Evolutionary conservation across 2,797 vertebrate genomes (phyloP), one percentile per base, ranked within the genome.

Genomic region (Lagodon rhomboides): DNA sequence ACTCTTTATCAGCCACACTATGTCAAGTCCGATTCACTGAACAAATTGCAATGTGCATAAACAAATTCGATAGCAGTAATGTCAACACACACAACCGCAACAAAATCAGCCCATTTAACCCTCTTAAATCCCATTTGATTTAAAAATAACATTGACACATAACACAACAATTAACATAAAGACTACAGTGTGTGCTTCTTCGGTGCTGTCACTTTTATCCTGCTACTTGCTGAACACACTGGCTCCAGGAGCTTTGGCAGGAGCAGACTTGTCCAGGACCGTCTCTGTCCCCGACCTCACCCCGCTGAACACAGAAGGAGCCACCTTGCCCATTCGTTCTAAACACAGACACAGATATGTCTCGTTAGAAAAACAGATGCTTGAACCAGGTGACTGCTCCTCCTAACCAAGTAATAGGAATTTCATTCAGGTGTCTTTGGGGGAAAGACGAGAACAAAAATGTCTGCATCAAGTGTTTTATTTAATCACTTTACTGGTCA

Each of bases 281-380:
- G 98, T 99, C 92, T 99, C 98, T 0, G 82, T 75, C 18, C 98
- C 98, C 0, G 96, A 95, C 81, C 97, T 95, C 77, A 90, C 91
- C 0, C 87, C 87, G 72, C 98, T 98, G 93, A 99, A 99, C 64
- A 99, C 83, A 0, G 98, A 99, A 0, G 98, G 98, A 23, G 98
- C 98, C 1, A 92, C 94, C 5, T 93, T 93, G 1, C 98, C 98
- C 77, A 95, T 93, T 68, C 97, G 96, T 70, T 99, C 98, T 99
- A 89, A n/a, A 77, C 73, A 77, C 73, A 88, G 38, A 84, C 30
- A 71, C 20, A 70, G 3, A 53, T 11, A 13, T 27, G 17, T 56
- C 13, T 3, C 0, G 0, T 46, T 3, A 76, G 34, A 20, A 16
- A 66, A 22, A 54, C 23, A 55, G 8, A 12, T 17, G 23, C 9